A percentile compares a stretch with the other conserved stretches of the same genome.
Evolutionary conservation across 1,140 invertebrate species (phyloP).

Genomic region (Zaprionus nigranus): DNA sequence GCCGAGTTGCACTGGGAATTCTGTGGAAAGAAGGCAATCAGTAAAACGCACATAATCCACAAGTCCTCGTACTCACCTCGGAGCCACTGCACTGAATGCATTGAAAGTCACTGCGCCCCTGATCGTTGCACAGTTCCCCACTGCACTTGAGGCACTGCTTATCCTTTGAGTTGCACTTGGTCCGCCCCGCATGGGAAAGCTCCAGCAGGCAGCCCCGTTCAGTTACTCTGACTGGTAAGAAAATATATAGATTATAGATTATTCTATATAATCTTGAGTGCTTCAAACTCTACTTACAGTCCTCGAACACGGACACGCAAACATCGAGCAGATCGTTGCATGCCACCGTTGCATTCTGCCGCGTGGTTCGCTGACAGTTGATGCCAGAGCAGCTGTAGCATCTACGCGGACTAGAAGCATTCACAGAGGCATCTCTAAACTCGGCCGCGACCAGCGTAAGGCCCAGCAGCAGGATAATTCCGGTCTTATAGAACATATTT

Average conservation of each 20-base stretch:
- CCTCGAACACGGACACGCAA: conserved; percentile 74
- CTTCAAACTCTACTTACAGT: conserved; percentile 53
- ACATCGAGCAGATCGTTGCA: conserved; percentile 70
- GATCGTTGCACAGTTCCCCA: conserved; percentile 69
- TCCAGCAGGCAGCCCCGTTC: conserved; percentile 66
- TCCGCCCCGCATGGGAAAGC: conserved; percentile 44
- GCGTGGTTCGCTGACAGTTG: conserved; percentile 65
- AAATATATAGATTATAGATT: background rate
- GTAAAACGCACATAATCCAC: too few species aligned
- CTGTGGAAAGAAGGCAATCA: conserved; percentile 16
- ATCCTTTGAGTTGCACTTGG: conserved; percentile 46
- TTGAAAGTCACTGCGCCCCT: conserved; percentile 64
- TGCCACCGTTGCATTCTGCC: conserved; percentile 41
- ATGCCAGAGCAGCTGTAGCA: conserved; percentile 77
- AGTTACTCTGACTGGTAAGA: conserved; percentile 60
- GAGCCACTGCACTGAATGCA: conserved; percentile 71
- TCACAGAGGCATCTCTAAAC: conserved; percentile 6
- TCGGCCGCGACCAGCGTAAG: conserved; percentile 14
- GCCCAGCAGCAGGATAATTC: conserved; percentile 40
- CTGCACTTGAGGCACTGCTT: conserved; percentile 66
- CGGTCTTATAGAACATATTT: conserved; percentile 16
- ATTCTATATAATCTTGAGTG: background rate
- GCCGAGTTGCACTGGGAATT: conserved; percentile 46
- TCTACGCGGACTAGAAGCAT: conserved; percentile 26
- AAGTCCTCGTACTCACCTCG: conserved; percentile 39